These are phyloP conservation scores for Platycheirus rosarum DNA, from an alignment of 2,888 invertebrate genomes.

Conservation along the genomic window DNA sequence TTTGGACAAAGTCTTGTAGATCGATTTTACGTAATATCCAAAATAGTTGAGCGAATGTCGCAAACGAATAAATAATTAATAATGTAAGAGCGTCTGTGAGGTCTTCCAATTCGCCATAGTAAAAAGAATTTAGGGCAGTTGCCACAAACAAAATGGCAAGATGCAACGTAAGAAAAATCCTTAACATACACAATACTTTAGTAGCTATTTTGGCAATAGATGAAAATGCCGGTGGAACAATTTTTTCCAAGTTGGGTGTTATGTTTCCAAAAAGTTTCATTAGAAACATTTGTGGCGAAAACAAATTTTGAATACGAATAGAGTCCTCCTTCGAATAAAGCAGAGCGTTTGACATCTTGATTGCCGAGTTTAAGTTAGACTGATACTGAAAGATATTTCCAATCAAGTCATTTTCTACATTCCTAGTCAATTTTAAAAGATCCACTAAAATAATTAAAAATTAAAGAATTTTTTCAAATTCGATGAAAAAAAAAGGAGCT, in stretches of 20 bases:
- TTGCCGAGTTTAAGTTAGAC: not conserved
- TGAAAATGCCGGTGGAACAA: constrained; percentile 64
- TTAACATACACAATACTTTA: constrained; percentile 69
- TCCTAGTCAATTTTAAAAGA: no score
- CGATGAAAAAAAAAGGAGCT: no score
- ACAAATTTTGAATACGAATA: constrained; percentile 74
- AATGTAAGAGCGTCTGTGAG: constrained; percentile 79
- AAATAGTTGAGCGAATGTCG: constrained; percentile 76
- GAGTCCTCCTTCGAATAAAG: constrained; percentile 76
- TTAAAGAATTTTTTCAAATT: no score
- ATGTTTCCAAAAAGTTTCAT: constrained; percentile 76
- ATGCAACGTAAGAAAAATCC: constrained; percentile 74
- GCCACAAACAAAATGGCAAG: constrained; percentile 77
- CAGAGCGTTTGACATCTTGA: constrained; percentile 1
- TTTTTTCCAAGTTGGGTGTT: constrained; percentile 72
- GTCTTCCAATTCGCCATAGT: constrained; percentile 76
- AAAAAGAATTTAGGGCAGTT: constrained; percentile 76
- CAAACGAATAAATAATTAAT: constrained; percentile 79
- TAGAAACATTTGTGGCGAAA: constrained; percentile 74
- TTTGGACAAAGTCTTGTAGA: constrained; percentile 73
- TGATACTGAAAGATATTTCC: not conserved
- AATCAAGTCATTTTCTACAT: no score
- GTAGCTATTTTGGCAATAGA: constrained; percentile 31
- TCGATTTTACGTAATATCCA: constrained; percentile 76
- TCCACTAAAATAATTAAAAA: no score